These are phyloP conservation scores for Syngnathus acus DNA, from an alignment of 2,797 vertebrate species.

Conservation along the genomic window DNA sequence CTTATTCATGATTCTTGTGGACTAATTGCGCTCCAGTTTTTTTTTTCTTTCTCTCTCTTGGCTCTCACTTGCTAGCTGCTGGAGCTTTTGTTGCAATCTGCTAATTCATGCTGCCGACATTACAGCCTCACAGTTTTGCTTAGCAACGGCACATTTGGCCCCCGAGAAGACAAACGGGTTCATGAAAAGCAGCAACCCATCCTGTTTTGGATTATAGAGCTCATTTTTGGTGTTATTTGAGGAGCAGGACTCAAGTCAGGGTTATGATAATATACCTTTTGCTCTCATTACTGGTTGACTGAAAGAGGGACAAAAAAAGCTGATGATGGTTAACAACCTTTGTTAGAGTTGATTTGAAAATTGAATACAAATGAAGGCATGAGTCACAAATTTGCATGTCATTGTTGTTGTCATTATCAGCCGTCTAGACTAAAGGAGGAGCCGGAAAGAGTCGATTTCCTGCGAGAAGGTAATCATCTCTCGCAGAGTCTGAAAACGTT, in stretches of 20 bases:
- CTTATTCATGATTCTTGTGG: slow-evolving; percentile 38
- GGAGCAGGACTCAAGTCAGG: neutral
- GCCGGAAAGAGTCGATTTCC: neutral
- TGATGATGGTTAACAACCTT: too few species aligned
- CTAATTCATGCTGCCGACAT: slow-evolving; percentile 48
- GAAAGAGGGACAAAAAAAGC: too few species aligned
- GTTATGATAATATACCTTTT: too few species aligned
- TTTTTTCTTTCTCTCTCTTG: slow-evolving; percentile 20
- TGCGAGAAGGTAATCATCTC: neutral
- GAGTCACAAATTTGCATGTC: neutral
- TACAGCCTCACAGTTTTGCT: slow-evolving; percentile 34
- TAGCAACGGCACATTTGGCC: slow-evolving; percentile 28
- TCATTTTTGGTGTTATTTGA: slow-evolving; percentile 2
- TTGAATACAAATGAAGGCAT: neutral
- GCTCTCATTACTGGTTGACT: too few species aligned
- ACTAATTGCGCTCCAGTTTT: slow-evolving; percentile 37
- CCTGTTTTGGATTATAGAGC: slow-evolving; percentile 24
- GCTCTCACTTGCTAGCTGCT: slow-evolving; percentile 23
- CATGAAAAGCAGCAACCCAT: neutral
- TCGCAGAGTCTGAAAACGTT: neutral
- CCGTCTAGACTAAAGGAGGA: neutral
- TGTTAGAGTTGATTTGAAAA: too few species aligned
- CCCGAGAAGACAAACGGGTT: slow-evolving; percentile 5
- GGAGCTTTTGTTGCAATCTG: slow-evolving; percentile 49
- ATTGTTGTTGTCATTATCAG: neutral